Conservation (phyloP, 2,113 vertebrate species). For the Anguilla rostrata region DNA sequence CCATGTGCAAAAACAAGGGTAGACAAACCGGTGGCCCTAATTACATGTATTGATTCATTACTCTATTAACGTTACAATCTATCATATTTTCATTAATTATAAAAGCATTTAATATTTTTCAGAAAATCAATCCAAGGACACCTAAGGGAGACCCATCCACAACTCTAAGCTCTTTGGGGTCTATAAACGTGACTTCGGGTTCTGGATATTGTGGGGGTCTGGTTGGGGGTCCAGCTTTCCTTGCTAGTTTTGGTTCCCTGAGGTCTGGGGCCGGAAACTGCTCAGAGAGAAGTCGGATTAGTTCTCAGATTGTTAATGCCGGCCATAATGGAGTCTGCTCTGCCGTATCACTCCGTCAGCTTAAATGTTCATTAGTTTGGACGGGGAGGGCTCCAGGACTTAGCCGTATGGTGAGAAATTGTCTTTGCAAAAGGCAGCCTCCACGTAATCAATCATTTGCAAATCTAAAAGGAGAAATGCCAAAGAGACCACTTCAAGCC, state of each 20-base stretch:
- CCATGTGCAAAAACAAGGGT: too few species aligned
- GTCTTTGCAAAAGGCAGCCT: not conserved
- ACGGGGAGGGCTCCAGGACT: conserved; percentile 17
- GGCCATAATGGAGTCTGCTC: conserved; percentile 47
- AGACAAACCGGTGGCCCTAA: too few species aligned
- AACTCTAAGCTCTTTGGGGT: too few species aligned
- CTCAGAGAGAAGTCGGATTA: not conserved
- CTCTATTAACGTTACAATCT: not conserved
- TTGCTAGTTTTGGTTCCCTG: not conserved
- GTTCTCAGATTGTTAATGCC: conserved; percentile 41
- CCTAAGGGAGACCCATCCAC: not conserved
- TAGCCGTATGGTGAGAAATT: not conserved
- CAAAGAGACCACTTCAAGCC: not conserved
- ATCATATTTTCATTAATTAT: not conserved
- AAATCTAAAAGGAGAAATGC: not conserved
- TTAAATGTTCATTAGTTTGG: conserved; percentile 37
- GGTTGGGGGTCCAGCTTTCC: not conserved
- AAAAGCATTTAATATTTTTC: not conserved
- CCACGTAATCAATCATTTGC: not conserved
- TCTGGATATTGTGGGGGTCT: too few species aligned
- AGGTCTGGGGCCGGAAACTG: conserved; percentile 30
- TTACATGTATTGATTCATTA: too few species aligned
- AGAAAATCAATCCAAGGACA: not conserved
- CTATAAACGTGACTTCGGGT: not conserved
- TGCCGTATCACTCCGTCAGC: conserved; percentile 33